A percentile compares a stretch with the other conserved stretches of the same genome.
These are phyloP conservation scores for Platycnemis pennipes DNA, from an alignment of 2,888 invertebrate genomes.

Conservation along the genomic window DNA sequence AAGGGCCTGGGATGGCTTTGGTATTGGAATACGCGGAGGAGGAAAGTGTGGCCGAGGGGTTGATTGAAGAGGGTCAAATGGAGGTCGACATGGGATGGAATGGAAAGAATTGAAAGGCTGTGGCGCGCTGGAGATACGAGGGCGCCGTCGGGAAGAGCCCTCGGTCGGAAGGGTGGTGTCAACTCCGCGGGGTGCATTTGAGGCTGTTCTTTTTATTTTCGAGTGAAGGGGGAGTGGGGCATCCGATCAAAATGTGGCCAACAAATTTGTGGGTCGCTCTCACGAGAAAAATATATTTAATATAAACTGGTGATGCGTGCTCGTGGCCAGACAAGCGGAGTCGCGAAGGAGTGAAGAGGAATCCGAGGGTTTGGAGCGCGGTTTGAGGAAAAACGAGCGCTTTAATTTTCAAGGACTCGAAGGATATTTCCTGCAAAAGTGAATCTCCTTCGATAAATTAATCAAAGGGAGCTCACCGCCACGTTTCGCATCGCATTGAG, in stretches of 20 bases:
- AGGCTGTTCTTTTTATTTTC: neutral
- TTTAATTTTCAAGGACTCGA: too few species aligned
- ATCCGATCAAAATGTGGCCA: neutral
- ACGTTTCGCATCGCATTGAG: too few species aligned
- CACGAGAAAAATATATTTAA: neutral
- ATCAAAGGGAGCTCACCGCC: too few species aligned
- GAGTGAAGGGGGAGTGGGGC: neutral
- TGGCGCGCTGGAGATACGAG: neutral
- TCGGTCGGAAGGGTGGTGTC: neutral
- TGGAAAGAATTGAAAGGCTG: conserved; percentile 48
- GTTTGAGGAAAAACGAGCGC: too few species aligned
- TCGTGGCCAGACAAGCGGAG: too few species aligned
- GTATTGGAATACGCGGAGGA: conserved; percentile 13
- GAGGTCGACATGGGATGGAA: conserved; percentile 44
- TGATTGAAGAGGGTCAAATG: conserved; percentile 57
- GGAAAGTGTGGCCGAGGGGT: conserved; percentile 28
- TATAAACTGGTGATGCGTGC: too few species aligned
- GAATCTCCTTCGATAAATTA: too few species aligned
- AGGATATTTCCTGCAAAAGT: too few species aligned
- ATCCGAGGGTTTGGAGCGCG: too few species aligned
- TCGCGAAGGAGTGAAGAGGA: too few species aligned
- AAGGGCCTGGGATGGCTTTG: neutral
- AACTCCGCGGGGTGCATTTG: neutral
- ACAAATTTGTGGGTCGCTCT: neutral
- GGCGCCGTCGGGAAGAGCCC: neutral